Evolutionary conservation across 2,113 vertebrate genomes (phyloP), one percentile per base, ranked within the genome.

Genomic region (Sander lucioperca): DNA sequence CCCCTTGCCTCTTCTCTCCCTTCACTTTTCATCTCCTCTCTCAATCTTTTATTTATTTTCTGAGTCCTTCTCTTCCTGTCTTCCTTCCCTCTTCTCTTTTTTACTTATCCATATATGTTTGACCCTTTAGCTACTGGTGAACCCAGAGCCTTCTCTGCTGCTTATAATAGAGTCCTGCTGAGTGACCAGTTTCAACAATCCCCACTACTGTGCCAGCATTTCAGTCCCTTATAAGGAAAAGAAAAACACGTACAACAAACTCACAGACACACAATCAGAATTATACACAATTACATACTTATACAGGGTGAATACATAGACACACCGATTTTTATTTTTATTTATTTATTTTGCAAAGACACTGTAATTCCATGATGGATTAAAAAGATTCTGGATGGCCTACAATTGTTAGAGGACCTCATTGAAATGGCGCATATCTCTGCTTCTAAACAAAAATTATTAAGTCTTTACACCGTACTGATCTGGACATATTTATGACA

Each of bases 81-180:
- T 67, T 36, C 23, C 21, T n/a, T 5, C 3, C 23, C 11, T 56
- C 16, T 50, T 59, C 13, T 19, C 12, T n/a, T 51, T 27, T 51
- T 51, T 39, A 36, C 50, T 61, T 53, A 15, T 36, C 12, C 67
- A 16, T 9, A 30, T 57, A 43, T 9, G n/a, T 19, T 50, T 67
- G 43, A 64, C 56, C 76, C 71, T 72, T 47, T 67, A 58, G n/a
- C 33, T 51, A 30, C 50, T 61, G 30, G 67, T 84, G 71, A 56
- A 64, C 27, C 48, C 4, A 65, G 80, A 68, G 73, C 43, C 47
- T 21, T 70, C 65, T 74, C 80, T 64, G 65, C 53, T 80, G 45
- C 85, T 69, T 80, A 85, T 82, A 90, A 80, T 64, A 43, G 36
- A 33, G 27, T 64, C 75, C 45, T 77, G 82, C 82, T 80, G 79